Percentiles rank a stretch among this genome's conserved stretches.
These are phyloP conservation scores for Triops cancriformis DNA, from an alignment of 1,140 invertebrate genomes.

Conservation along the genomic window DNA sequence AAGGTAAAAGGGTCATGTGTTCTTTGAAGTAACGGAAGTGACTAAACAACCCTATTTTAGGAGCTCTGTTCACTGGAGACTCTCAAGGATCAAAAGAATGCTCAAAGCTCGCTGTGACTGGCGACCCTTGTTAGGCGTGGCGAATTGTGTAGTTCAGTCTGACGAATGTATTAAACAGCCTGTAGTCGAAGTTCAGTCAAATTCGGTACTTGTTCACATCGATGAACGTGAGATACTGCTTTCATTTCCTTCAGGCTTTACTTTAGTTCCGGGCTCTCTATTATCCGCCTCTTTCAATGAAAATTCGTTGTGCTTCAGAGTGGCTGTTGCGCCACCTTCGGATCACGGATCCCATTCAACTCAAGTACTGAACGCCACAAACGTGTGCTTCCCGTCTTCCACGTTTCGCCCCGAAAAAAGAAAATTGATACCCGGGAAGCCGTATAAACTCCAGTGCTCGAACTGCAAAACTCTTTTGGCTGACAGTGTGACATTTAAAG, in stretches of 20 bases:
- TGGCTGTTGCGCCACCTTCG: neutral
- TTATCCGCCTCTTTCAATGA: neutral
- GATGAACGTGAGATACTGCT: neutral
- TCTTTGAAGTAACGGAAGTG: neutral
- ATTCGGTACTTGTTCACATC: neutral
- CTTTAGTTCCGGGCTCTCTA: neutral
- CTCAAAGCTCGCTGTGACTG: neutral
- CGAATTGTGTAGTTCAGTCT: neutral
- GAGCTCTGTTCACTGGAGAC: neutral
- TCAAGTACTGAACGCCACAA: neutral
- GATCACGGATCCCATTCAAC: neutral
- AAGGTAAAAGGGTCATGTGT: neutral
- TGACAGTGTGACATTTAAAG: neutral
- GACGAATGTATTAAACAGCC: neutral
- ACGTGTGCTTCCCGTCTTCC: neutral
- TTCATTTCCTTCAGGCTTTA: neutral
- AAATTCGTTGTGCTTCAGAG: neutral
- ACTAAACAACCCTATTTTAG: neutral
- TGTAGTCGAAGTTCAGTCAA: neutral
- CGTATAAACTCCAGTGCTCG: neutral
- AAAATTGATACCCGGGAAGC: neutral
- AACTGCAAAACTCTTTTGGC: neutral
- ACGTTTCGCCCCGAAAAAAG: neutral
- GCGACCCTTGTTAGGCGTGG: neutral
- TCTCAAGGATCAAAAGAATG: neutral